Base-by-base conservation (phyloP, 2,888 invertebrate genomes). In the Muscina levida region DNA sequence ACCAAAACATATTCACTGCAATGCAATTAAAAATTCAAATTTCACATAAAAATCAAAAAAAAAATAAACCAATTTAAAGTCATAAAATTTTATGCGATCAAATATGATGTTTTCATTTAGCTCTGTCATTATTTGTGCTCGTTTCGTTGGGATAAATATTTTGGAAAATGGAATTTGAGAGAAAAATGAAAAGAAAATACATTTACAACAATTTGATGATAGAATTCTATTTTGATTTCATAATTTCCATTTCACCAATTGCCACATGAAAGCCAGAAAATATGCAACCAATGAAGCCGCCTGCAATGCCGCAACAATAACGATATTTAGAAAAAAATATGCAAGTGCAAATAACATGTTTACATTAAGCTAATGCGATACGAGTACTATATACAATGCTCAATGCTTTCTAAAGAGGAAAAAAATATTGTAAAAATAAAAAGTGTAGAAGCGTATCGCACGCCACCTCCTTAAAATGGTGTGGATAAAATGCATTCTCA, bases 1-100 rank as follows among this genome's bases (percentile, higher is more conserved):
- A 31, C 31, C 3, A 3, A 31, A 31, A 22, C 24, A 56, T 31
- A 19, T 59, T 39, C 37, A 59, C 59, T 39, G 1, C 11, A 17
- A 59, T 51, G 37, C 77, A 73, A 77, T 77, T 71, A 77, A 74
- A 62, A 72, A 77, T 81, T 74, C 67, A 77, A 77, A 81, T 77
- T 77, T 59, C 70, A 51, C 66, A 72, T 65, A 46, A 15, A 26
- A 71, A 57, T 15, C 17, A 13, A 24, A 26, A 67, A 26, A 67
- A 77, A 53, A 74, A 68, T 77, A 65, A 78, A 72, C 26, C 5
- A 66, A 37, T 75, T 65, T 19, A 17, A 10, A 71, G 15, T n/a
- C 22, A 57, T 57, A 77, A 66, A 73, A 73, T 44, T 57, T 26
- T 70, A 70, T 48, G 53, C 42, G 53, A 53, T 24, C 17, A 66